These are phyloP conservation scores for Caerostris extrusa DNA, from an alignment of 1,140 invertebrate species.

Conservation along the genomic window DNA sequence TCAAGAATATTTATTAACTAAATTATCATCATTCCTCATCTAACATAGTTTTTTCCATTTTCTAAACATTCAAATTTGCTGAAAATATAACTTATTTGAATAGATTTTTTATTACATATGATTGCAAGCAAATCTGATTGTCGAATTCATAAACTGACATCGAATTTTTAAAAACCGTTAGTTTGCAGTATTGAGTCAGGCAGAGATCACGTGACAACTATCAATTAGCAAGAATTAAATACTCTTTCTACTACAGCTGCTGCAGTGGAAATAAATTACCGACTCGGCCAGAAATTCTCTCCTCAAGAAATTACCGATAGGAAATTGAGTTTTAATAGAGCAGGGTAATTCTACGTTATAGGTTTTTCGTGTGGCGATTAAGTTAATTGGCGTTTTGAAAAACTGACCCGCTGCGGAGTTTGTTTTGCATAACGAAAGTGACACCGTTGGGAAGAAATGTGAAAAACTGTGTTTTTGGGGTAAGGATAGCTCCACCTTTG, in stretches of 20 bases:
- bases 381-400: slow-evolving; percentile 41
- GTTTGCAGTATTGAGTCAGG: neutral
- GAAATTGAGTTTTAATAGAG: slow-evolving; percentile 30
- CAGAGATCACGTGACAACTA: neutral
- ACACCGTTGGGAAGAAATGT: slow-evolving; percentile 8
- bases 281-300: neutral
- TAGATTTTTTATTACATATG: too few relatives aligned
- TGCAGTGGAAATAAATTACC: neutral
- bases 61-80: too few relatives aligned
- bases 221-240: neutral
- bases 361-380: slow-evolving; percentile 24
- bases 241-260: neutral
- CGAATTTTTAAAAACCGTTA: too few relatives aligned
- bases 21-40: too few relatives aligned
- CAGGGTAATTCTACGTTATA: slow-evolving; percentile 38
- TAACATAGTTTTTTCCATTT: too few relatives aligned
- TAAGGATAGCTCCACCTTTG: slow-evolving; percentile 46
- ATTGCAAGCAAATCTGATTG: too few relatives aligned
- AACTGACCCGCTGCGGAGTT: slow-evolving; percentile 21
- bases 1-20: too few relatives aligned
- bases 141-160: too few relatives aligned
- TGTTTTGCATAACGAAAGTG: slow-evolving; percentile 44
- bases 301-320: neutral
- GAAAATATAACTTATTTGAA: too few relatives aligned
- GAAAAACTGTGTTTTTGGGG: slow-evolving; percentile 54